A percentile compares a stretch with the other conserved stretches of the same genome.
Conservation (phyloP, 2,113 vertebrate species). For the Maccullochella peelii region DNA sequence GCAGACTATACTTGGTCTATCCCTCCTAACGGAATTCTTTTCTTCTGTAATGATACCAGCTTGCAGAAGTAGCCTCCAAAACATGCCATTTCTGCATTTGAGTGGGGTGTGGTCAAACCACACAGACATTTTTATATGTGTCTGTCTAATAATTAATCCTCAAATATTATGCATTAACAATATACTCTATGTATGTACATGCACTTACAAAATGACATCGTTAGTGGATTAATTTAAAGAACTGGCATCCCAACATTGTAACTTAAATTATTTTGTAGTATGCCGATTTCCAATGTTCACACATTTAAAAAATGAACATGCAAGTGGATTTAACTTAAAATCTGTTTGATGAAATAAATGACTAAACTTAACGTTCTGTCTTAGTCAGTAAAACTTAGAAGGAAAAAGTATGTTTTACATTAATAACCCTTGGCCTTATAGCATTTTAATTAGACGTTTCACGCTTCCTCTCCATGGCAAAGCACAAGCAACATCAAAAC, state of each 20-base stretch:
- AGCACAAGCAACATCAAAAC: constrained; percentile 28
- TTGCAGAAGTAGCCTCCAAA: constrained; percentile 52
- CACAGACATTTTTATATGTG: neutral
- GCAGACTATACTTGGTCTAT: neutral
- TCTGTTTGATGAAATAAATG: neutral
- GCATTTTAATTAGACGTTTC: constrained; percentile 2
- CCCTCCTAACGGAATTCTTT: neutral
- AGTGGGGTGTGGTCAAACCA: constrained; percentile 41
- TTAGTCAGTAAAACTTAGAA: neutral
- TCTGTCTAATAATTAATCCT: neutral
- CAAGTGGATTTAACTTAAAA: neutral
- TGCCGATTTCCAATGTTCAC: neutral
- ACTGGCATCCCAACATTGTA: neutral
- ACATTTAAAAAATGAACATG: neutral
- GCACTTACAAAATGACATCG: neutral
- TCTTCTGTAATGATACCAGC: constrained; percentile 10
- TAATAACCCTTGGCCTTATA: neutral
- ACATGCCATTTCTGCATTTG: constrained; percentile 30
- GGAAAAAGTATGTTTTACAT: neutral
- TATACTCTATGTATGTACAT: neutral
- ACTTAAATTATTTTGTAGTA: neutral
- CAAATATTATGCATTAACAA: neutral
- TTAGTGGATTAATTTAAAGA: neutral
- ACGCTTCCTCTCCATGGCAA: neutral
- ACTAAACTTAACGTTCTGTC: neutral